Conservation (phyloP, 2,113 vertebrate species). For the Bujurquina vittata region DNA sequence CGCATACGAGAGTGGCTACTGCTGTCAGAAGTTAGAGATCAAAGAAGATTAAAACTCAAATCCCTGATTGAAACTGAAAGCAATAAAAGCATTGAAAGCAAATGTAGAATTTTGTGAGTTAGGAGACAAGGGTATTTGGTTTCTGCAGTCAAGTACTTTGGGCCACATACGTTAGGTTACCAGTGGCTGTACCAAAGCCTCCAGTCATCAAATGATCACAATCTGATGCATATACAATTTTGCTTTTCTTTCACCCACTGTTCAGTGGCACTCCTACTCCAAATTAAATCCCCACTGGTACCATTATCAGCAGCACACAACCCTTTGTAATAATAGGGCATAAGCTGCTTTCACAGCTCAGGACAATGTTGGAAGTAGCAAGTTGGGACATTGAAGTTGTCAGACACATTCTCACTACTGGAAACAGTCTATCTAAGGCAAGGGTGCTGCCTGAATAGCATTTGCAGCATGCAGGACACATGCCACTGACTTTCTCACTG, state of each 20-base stretch:
- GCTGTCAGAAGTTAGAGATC: conserved; percentile 3
- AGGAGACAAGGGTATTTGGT: background rate
- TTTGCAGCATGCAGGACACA: background rate
- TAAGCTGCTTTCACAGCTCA: background rate
- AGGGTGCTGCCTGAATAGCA: background rate
- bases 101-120: background rate
- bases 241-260: background rate
- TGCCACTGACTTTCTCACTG: background rate
- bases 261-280: background rate
- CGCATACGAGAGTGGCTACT: conserved; percentile 84
- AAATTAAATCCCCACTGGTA: background rate
- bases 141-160: background rate
- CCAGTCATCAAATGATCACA: background rate
- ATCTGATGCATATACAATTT: background rate
- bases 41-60: background rate
- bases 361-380: background rate
- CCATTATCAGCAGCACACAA: background rate
- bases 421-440: background rate
- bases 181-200: background rate
- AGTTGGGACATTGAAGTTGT: background rate
- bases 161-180: background rate
- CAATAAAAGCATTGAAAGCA: background rate
- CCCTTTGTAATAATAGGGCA: background rate
- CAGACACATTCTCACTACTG: background rate
- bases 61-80: background rate